Conservation (phyloP, 2,888 invertebrate species). For the Scaptomyza tumidula region DNA sequence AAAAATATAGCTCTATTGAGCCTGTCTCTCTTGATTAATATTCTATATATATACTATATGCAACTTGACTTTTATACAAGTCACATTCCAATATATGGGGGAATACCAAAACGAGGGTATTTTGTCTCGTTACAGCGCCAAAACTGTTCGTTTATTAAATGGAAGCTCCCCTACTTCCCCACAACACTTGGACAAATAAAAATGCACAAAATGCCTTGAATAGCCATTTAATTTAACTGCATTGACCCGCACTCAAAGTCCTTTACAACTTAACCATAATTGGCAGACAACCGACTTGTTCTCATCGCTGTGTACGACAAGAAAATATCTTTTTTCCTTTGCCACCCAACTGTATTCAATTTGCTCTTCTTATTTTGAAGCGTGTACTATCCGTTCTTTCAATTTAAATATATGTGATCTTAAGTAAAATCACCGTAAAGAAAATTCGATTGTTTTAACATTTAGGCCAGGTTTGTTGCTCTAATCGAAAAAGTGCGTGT, state of each 20-base stretch:
- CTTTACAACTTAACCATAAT: conserved; percentile 55
- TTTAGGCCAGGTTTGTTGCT: no score
- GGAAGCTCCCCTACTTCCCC: neutral
- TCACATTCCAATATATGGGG: conserved; percentile 32
- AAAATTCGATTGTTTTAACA: no score
- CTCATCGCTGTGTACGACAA: neutral
- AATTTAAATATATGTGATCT: no score
- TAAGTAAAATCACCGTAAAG: no score
- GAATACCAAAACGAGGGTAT: conserved; percentile 29
- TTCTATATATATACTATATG: conserved; percentile 16
- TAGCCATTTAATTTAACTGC: conserved; percentile 61
- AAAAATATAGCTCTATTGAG: conserved; percentile 10
- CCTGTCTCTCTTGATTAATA: conserved; percentile 41
- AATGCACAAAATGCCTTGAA: conserved; percentile 27
- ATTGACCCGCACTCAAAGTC: conserved; percentile 59
- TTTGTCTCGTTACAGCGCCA: neutral
- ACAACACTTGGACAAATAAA: conserved; percentile 27
- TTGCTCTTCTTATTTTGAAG: no score
- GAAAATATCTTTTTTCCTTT: no score
- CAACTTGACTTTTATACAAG: neutral
- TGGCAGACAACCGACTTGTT: conserved; percentile 22
- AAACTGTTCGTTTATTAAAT: conserved; percentile 6
- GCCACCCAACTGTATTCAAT: no score
- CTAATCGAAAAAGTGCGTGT: no score
- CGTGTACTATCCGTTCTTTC: no score